Conservation (phyloP, 2,797 vertebrate genomes). For the Catharus ustulatus region DNA sequence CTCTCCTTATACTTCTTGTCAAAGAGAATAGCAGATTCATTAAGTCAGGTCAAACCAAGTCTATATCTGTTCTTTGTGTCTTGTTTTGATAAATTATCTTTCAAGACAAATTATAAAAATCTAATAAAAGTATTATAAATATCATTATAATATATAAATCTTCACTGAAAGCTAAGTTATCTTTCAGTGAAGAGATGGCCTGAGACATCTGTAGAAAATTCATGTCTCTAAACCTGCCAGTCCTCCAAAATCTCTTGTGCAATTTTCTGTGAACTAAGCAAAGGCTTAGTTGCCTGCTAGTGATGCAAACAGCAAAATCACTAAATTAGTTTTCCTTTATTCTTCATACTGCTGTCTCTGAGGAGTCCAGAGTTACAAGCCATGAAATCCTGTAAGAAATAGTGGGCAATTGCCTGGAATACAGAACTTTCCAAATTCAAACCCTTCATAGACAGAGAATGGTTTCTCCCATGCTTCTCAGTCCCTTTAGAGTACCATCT, state of each 20-base stretch:
- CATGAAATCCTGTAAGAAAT: neutral
- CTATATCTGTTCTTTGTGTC: neutral
- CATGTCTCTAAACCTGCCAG: neutral
- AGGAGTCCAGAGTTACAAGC: neutral
- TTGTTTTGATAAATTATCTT: neutral
- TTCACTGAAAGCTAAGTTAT: neutral
- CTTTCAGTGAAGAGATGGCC: neutral
- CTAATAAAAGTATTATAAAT: neutral
- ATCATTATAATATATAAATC: neutral
- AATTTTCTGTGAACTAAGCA: neutral
- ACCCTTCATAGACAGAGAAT: neutral
- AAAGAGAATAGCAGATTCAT: conserved; percentile 1
- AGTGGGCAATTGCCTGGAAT: neutral
- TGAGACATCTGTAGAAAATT: neutral
- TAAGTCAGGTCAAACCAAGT: conserved; percentile 9
- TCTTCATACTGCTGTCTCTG: neutral
- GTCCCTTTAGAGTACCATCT: conserved; percentile 19
- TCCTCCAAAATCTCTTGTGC: neutral
- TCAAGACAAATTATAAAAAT: neutral
- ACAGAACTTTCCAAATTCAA: neutral
- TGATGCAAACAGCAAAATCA: neutral
- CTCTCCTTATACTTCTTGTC: neutral
- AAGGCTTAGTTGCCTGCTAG: neutral
- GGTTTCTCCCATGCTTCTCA: neutral
- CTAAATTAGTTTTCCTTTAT: neutral